Evolutionary conservation across 1,140 invertebrate species (phyloP), one percentile per base, ranked within the genome.

Genomic region (Hyphantria cunea): DNA sequence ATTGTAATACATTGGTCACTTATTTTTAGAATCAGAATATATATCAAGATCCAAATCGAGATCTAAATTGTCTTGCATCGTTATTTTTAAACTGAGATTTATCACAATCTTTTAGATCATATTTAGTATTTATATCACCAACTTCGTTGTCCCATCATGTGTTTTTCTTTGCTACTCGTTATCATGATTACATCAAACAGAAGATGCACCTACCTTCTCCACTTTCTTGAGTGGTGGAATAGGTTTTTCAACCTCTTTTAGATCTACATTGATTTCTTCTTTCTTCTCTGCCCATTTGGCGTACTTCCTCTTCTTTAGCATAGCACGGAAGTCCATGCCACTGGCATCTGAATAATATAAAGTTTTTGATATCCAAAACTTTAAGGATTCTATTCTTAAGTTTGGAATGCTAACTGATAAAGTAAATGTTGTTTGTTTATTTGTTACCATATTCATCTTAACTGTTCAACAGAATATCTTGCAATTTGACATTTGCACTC

Each of bases 311-410:
- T 98, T 98, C 89, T 99, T 99, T 63, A 99, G 93, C 95, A 99
- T 97, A 64, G 98, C 94, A 92, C 99, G 95, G 95, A 99, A 99
- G 92, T 99, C 99, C 96, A 99, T 97, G 77, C 97, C 97, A 91
- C 96, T 97, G 64, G 98, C 94, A 94, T 98, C 96, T 97, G 71
- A 25, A 25, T 25, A 5, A 25, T 25, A 25, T 25, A 3, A 25
- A 3, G 17, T 25, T 25, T 25, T 25, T 25, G 17, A 25, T 25
- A 3, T 25, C 17, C 1, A 25, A 25, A 25, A 3, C 5, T 25
- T 25, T 25, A 3, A 3, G 17, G 5, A 25, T 25, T 25, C 1
- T 25, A 25, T 25, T 25, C 17, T 25, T 25, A 3, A 25, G 5
- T 25, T 25, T 3, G 17, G 17, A 25, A 25, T 25, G 2, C 17